Base-by-base conservation (phyloP, 92 coral and sea anemone species). In the Epizoanthus stellaris region DNA sequence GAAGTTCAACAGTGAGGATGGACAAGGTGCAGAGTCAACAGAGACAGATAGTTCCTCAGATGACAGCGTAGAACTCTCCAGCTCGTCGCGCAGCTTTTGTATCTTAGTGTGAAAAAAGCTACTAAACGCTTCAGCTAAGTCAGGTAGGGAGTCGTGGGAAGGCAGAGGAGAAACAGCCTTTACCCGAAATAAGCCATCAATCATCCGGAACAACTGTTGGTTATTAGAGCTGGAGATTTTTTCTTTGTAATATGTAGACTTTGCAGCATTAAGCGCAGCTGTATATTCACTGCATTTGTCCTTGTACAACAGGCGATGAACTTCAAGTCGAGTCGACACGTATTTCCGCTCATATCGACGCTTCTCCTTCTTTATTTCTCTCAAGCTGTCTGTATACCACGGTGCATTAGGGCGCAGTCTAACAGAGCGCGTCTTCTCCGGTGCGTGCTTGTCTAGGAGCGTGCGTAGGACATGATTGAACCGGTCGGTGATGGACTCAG, bases 331-430 rank as follows among this genome's bases (percentile, higher is more conserved):
- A 77, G 69, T 19, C 69, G 11, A 53, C 67, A 77, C 39, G 40
- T 42, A 77, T 77, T 77, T 77, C 67, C 82, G 16, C 40, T 77
- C 69, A 74, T 39, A 52, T 69, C 64, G 65, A 34, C 86, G 67
- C 61, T 62, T 77, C 76, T 59, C 85, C 40, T 36, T 23, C 19
- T 77, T 86, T 23, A 36, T 19, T 16, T 15, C 54, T 45, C 38
- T 45, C 77, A 86, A 54, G 3, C 43, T 12, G 3, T 80, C 77
- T 42, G 76, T 52, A 14, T 17, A 52, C 87, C 87, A 82, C 7
- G 86, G 90, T 4, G 86, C 90, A 70, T 87, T 80, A 5, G 90
- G 81, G 17, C 86, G 53, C 1, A 80, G 23, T 12, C 80, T 80
- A 34, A 87, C 66, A 15, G 20, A 20, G 14, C 86, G 58, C 13